A percentile compares a stretch with the other conserved stretches of the same genome.
Conservation (phyloP, 1,140 invertebrate species). For the Macrotrachela quadricornifera region DNA sequence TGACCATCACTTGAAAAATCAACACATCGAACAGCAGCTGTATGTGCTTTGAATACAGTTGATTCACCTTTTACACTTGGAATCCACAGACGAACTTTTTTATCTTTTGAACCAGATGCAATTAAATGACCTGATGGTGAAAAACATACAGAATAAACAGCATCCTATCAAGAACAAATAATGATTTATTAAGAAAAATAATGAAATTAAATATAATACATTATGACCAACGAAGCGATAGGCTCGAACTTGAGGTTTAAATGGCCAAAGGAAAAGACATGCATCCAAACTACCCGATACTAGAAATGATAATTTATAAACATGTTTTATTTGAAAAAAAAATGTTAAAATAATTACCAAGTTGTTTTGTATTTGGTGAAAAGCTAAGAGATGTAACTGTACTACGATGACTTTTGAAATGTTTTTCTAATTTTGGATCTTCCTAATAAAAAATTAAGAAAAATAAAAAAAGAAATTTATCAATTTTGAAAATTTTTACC, state of each 20-base stretch:
- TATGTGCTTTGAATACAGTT: constrained; percentile 54
- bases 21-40: constrained; percentile 50
- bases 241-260: constrained; percentile 34
- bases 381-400: constrained; percentile 50
- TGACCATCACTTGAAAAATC: constrained; percentile 52
- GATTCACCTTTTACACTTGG: constrained; percentile 45
- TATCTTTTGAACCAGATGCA: constrained; percentile 57
- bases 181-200: background rate
- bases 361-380: constrained; percentile 47
- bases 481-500: no score
- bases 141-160: constrained; percentile 43
- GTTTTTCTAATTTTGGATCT: constrained; percentile 46
- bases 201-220: constrained; percentile 13
- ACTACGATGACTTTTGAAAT: constrained; percentile 55
- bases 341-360: constrained; percentile 28
- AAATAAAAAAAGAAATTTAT: no score
- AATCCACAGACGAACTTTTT: constrained; percentile 60
- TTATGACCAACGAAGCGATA: constrained; percentile 32
- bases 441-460: background rate
- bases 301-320: constrained; percentile 9
- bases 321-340: no score
- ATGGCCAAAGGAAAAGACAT: constrained; percentile 57
- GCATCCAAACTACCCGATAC: constrained; percentile 52
- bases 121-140: constrained; percentile 54
- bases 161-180: constrained; percentile 18